phyloP scores from a whole-genome alignment of 2,888 invertebrate genomes.

The Heliconius sara region DNA sequence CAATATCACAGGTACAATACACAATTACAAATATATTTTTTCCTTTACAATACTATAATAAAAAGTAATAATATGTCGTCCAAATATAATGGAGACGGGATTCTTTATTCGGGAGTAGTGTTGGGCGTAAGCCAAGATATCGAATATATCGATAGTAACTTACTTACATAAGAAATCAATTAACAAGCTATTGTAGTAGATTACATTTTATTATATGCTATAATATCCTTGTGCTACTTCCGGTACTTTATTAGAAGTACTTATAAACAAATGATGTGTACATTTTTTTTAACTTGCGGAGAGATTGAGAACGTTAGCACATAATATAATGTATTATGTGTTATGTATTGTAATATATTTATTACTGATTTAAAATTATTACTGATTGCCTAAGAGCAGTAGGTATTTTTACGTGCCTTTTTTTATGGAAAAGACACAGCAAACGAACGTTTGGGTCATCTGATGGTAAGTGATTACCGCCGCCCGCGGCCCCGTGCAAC shows the following conservation, averaged over 20 bases:
- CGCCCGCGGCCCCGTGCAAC: too few relatives aligned
- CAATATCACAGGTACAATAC: neutral
- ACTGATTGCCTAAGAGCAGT: too few relatives aligned
- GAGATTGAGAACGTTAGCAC: neutral
- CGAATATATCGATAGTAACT: conserved; percentile 52
- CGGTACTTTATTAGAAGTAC: neutral
- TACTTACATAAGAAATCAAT: conserved; percentile 56
- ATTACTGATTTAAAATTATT: too few relatives aligned
- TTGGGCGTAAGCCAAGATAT: conserved; percentile 52
- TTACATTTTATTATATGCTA: conserved; percentile 38
- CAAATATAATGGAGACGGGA: conserved; percentile 20
- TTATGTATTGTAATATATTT: too few relatives aligned
- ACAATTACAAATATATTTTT: neutral
- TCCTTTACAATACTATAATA: neutral
- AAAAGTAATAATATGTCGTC: neutral
- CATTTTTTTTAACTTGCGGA: neutral
- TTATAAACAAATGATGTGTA: neutral
- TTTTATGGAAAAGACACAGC: too few relatives aligned
- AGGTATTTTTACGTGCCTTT: too few relatives aligned
- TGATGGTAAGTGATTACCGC: too few relatives aligned
- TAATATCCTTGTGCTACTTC: conserved; percentile 24
- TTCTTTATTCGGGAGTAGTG: conserved; percentile 51
- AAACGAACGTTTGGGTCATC: too few relatives aligned
- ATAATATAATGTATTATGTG: too few relatives aligned
- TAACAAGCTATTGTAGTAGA: conserved; percentile 51